These are phyloP conservation scores for Bembecia ichneumoniformis DNA, from an alignment of 2,888 invertebrate genomes.

Conservation along the genomic window DNA sequence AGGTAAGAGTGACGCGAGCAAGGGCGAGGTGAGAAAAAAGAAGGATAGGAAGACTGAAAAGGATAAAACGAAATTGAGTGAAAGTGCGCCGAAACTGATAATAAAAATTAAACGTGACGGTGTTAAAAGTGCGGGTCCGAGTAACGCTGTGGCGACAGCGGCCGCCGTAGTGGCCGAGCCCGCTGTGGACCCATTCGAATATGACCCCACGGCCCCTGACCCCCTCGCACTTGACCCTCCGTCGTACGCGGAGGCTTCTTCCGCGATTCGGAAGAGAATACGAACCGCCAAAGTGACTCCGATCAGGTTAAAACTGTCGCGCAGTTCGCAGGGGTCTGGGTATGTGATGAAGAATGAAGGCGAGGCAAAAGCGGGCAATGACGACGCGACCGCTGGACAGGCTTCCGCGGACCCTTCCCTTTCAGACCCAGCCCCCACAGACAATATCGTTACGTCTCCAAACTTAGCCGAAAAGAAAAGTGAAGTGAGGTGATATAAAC, in stretches of 20 bases:
- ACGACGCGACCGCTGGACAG: constrained; percentile 11
- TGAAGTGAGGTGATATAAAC: constrained; percentile 86
- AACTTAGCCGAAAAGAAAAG: too few relatives aligned
- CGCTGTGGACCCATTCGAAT: constrained; percentile 56
- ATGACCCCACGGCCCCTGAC: constrained; percentile 58
- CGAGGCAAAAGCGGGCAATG: constrained; percentile 9
- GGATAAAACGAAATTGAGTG: constrained; percentile 68
- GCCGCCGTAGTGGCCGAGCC: constrained; percentile 40
- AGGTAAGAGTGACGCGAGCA: constrained; percentile 23
- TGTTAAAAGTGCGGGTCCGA: constrained; percentile 12
- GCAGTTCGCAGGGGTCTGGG: constrained; percentile 83
- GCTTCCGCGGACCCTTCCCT: neutral
- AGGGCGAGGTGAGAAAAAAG: constrained; percentile 53
- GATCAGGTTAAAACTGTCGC: constrained; percentile 86
- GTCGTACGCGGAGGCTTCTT: constrained; percentile 44
- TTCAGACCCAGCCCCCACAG: too few relatives aligned
- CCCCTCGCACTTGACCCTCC: constrained; percentile 59
- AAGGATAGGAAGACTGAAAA: constrained; percentile 71
- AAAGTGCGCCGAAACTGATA: constrained; percentile 81
- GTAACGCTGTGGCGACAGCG: constrained; percentile 29
- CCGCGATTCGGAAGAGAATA: constrained; percentile 55
- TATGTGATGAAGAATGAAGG: constrained; percentile 72
- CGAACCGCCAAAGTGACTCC: constrained; percentile 81
- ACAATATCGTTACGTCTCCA: too few relatives aligned
- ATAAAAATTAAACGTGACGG: constrained; percentile 76